A percentile compares a stretch with the other conserved stretches of the same genome.
These are phyloP conservation scores for Scelioninae gen. 2 DNA, from an alignment of 2,888 invertebrate species.

Conservation along the genomic window DNA sequence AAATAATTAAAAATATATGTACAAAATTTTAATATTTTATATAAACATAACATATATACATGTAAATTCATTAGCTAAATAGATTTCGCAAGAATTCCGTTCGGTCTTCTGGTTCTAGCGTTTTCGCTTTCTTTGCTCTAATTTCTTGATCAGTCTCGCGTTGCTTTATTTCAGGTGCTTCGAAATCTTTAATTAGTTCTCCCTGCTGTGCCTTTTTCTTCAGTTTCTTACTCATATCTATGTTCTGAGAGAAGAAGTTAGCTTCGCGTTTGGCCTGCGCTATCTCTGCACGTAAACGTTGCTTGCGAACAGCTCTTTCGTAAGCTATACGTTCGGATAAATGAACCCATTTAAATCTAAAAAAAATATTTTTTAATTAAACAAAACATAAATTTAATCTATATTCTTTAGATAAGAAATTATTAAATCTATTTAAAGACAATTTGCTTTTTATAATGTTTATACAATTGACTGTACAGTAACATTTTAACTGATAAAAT, in stretches of 20 bases:
- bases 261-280: constrained; percentile 94
- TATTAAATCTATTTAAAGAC: too few relatives aligned
- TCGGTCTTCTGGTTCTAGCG: not conserved
- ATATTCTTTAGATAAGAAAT: too few relatives aligned
- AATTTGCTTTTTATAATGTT: too few relatives aligned
- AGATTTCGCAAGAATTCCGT: constrained; percentile 8
- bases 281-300: constrained; percentile 90
- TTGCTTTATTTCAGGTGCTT: constrained; percentile 68
- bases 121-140: not conserved
- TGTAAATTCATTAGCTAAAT: not conserved
- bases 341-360: constrained; percentile 96
- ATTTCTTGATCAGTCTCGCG: constrained; percentile 68
- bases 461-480: too few relatives aligned
- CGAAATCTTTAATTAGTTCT: constrained; percentile 60
- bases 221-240: constrained; percentile 85
- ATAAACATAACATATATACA: constrained; percentile 17
- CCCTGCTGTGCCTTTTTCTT: constrained; percentile 76
- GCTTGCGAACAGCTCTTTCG: constrained; percentile 92
- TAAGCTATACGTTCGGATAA: constrained; percentile 94
- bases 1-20: constrained; percentile 28
- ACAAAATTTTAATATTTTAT: constrained; percentile 9
- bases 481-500: too few relatives aligned
- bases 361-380: too few relatives aligned
- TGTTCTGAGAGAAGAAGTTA: constrained; percentile 88
- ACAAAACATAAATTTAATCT: too few relatives aligned